Conservation (phyloP, 1,140 invertebrate species). For the Drosophila yakuba region DNA sequence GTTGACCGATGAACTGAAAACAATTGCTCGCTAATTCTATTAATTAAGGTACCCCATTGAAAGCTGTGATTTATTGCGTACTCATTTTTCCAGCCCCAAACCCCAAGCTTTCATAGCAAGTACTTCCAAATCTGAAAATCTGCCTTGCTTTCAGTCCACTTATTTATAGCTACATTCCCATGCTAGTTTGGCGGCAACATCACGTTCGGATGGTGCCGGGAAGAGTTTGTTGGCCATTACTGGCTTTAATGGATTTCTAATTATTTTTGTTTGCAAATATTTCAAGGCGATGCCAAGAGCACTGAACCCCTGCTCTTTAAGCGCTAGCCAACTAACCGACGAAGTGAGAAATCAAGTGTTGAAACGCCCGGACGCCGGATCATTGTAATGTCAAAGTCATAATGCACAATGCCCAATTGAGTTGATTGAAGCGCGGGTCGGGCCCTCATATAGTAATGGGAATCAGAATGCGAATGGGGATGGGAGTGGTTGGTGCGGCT, state of each 20-base stretch:
- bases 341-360: slow-evolving; percentile 69
- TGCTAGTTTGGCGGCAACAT: slow-evolving; percentile 29
- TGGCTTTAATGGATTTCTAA: slow-evolving; percentile 74
- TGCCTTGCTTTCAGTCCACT: slow-evolving; percentile 8
- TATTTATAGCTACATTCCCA: slow-evolving; percentile 51
- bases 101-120: slow-evolving; percentile 16
- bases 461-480: slow-evolving; percentile 10
- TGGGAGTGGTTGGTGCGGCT: slow-evolving; percentile 13
- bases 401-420: slow-evolving; percentile 62
- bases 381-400: slow-evolving; percentile 65
- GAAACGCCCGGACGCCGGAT: slow-evolving; percentile 23
- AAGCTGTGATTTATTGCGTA: slow-evolving; percentile 49
- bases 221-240: slow-evolving; percentile 37
- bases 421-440: slow-evolving; percentile 63
- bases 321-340: slow-evolving; percentile 6
- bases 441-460: slow-evolving; percentile 54
- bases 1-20: slow-evolving; percentile 12
- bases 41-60: background rate
- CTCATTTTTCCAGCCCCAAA: slow-evolving; percentile 8
- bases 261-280: slow-evolving; percentile 60
- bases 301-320: slow-evolving; percentile 54
- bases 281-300: slow-evolving; percentile 53
- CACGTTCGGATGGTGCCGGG: slow-evolving; percentile 42
- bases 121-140: slow-evolving; percentile 31
- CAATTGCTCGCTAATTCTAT: slow-evolving; percentile 19